Base-by-base conservation (phyloP, 2,797 vertebrate genomes). In the Helarctos malayanus region DNA sequence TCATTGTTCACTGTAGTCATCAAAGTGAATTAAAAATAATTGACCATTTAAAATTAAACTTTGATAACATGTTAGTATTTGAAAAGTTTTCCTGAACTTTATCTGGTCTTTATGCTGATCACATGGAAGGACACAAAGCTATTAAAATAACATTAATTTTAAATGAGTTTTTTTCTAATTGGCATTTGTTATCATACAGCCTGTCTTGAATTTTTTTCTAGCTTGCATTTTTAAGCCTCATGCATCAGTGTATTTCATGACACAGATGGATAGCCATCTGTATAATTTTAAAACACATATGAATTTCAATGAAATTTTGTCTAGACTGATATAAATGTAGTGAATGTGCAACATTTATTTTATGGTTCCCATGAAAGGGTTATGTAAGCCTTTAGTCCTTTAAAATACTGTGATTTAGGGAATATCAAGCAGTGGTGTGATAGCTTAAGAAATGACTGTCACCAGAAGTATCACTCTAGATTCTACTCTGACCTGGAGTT, bases 111-210 rank as follows among this genome's bases (percentile, higher is more conserved):
- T 86, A 91, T 61, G 32, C 35, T 84, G 23, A 79, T 90, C 27
- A 38, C 3, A 86, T 32, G 91, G 68, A 91, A 93, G 49, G 57
- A 82, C 65, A 93, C 13, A 87, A 57, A 61, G 18, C 15, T 65
- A 80, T 79, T 91, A 79, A 95, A 96, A 83, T 96, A 81, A 82
- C 3, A 52, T 71, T 93, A 86, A 47, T 89, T 87, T 88, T 91
- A 89, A 93, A 81, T 82, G 9, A 80, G 19, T 1, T n/a, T 69
- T 82, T 95, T 84, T 82, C 14, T 95, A 95, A 81, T 49, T 83
- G 45, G 38, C 14, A 94, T 93, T 71, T 95, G 54, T 95, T 86
- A 76, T 82, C 49, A 61, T 59, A 5, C 4, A 84, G 4, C 27
- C 23, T 89, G 12, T 38, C 45, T 78, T 78, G 16, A 38, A 18